Percentiles rank a stretch among this genome's conserved stretches.
phyloP scores from a whole-genome alignment of 2,888 invertebrate species.

The Blomia tropicalis region DNA sequence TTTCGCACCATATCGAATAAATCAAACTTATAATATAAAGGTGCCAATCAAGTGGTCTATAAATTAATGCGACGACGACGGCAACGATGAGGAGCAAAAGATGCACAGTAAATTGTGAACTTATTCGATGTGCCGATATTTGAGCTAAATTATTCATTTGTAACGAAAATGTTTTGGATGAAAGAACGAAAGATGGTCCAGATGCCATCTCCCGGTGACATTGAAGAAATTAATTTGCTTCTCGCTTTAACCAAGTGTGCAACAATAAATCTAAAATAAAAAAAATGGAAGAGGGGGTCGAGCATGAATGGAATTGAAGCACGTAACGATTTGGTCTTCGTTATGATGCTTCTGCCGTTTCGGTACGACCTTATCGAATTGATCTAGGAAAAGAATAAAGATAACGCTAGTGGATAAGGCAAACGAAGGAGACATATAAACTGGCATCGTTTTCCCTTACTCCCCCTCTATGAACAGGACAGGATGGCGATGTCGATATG shows the following conservation, averaged over 20 bases:
- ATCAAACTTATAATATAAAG: conserved; percentile 7
- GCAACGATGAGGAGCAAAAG: neutral
- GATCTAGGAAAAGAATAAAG: neutral
- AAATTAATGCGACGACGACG: neutral
- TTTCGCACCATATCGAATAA: neutral
- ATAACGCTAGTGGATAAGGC: neutral
- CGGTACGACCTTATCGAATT: neutral
- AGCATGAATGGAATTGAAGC: too few relatives aligned
- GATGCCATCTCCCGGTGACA: too few relatives aligned
- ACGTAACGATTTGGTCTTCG: neutral
- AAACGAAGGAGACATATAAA: too few relatives aligned
- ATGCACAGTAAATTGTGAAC: neutral
- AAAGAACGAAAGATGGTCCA: too few relatives aligned
- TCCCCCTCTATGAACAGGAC: too few relatives aligned
- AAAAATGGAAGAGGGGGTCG: too few relatives aligned
- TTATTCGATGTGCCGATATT: neutral
- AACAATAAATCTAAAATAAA: neutral
- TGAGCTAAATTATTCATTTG: too few relatives aligned
- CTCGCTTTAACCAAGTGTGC: conserved; percentile 10
- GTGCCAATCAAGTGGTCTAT: conserved; percentile 8
- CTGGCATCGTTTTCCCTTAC: too few relatives aligned
- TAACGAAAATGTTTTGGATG: too few relatives aligned
- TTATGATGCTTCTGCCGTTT: neutral
- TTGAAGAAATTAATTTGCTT: conserved; percentile 7
- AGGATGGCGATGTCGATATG: neutral